Evolutionary conservation across 2,113 vertebrate genomes (phyloP), one percentile per base, ranked within the genome.

Genomic region (Pseudorhombus dupliciocellatus): DNA sequence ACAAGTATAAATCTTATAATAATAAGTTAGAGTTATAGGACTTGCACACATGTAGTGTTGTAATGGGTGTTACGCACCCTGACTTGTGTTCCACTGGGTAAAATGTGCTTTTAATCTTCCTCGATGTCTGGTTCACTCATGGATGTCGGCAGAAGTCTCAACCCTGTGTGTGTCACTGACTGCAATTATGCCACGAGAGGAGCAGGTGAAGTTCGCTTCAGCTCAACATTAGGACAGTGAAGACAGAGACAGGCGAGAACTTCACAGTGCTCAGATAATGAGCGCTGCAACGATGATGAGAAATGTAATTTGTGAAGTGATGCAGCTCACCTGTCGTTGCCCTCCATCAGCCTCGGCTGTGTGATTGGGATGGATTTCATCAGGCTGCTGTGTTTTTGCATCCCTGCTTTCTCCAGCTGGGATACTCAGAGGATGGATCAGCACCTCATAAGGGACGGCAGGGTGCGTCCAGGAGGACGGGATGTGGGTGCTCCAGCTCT

Each of bases 381-480:
- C 67, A 16, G 68, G 40, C 7, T 59, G 26, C n/a, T 52, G 15
- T 37, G 60, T 34, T 56, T 66, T 66, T 61, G 34, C 44, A 56
- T 79, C 80, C 7, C 90, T 72, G 7, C 63, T 14, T 1, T 71
- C 64, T 48, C 86, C 77, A 72, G 75, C 8, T 1, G 94, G 90
- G 81, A 91, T 84, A 73, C 91, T 94, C 50, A 90, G 65, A 7
- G 92, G 88, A 70, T 94, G 89, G 50, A 79, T 87, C 44, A 90
- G 75, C 71, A 93, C 72, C 68, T 94, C 92, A 26, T 68, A 87
- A 28, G 93, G 92, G 64, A 92, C 88, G 28, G 79, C 64, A 0
- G 92, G 89, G 59, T 95, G 92, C 68, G 90, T 92, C 94, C 93
- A 94, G 51, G 93, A 95, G 14, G 90, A 87, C 42, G 72, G 65